These are phyloP conservation scores for Pionites leucogaster DNA, from an alignment of 2,113 vertebrate genomes.

Conservation along the genomic window DNA sequence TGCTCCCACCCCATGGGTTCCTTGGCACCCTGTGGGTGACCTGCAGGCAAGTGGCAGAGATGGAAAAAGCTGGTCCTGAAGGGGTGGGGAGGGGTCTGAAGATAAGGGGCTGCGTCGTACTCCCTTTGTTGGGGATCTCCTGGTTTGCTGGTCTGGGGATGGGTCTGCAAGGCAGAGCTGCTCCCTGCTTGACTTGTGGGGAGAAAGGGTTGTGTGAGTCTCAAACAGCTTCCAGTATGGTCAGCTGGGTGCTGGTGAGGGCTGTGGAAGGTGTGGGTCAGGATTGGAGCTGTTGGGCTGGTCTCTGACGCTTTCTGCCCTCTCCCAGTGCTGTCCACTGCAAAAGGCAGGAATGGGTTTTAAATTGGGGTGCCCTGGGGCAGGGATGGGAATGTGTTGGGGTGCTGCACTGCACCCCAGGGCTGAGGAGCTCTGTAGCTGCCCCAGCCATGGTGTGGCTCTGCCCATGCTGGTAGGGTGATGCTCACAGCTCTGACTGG, in stretches of 20 bases:
- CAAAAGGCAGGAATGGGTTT: background rate
- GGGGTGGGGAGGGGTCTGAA: background rate
- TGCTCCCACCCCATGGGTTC: rapidly evolving
- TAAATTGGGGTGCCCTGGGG: background rate
- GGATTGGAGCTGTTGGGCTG: background rate
- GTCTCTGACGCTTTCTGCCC: background rate
- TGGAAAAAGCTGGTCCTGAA: background rate
- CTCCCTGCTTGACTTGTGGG: background rate
- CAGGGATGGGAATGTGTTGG: rapidly evolving
- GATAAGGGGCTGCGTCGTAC: rapidly evolving
- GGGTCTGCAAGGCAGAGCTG: background rate
- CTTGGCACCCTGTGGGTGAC: background rate
- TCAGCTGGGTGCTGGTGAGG: background rate
- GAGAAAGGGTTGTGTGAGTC: background rate
- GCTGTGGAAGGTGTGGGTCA: background rate
- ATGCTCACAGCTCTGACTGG: background rate
- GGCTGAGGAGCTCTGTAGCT: background rate
- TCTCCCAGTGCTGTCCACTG: background rate
- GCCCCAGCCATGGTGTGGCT: background rate
- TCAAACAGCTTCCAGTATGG: rapidly evolving
- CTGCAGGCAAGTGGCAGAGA: background rate
- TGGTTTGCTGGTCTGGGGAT: background rate
- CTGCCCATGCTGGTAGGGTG: background rate
- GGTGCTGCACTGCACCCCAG: background rate
- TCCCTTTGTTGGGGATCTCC: background rate